Percentiles rank a stretch among this genome's conserved stretches.
phyloP scores from a whole-genome alignment of 2,797 vertebrate species.

The Anabas testudineus region DNA sequence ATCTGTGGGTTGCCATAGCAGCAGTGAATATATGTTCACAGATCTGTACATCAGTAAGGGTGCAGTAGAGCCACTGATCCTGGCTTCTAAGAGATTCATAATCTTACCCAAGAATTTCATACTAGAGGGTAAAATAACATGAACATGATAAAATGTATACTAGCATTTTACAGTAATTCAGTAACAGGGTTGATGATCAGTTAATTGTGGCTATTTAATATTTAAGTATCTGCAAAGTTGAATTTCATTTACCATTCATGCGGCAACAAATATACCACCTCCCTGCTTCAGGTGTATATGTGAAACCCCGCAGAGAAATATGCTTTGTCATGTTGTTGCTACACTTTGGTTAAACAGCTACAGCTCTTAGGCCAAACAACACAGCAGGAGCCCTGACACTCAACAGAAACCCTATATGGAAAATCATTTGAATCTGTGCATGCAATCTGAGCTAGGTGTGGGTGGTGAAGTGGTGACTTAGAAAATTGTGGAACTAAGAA shows the following conservation, averaged over 20 bases:
- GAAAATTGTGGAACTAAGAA: not conserved
- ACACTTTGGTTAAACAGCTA: constrained; percentile 33
- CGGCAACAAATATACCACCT: not conserved
- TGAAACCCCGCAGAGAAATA: constrained; percentile 16
- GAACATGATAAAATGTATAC: not conserved
- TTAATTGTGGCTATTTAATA: not conserved
- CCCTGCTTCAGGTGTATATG: constrained; percentile 11
- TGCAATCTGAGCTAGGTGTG: not conserved
- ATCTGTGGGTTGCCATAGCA: constrained; percentile 18
- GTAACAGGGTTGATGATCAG: not conserved
- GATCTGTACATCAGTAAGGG: not conserved
- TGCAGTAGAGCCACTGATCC: not conserved
- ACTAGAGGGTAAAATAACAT: constrained; percentile 19
- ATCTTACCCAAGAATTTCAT: constrained; percentile 12
- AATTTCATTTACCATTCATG: constrained; percentile 11
- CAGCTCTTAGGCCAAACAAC: constrained; percentile 37
- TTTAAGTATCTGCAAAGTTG: constrained; percentile 16
- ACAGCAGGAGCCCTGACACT: constrained; percentile 36
- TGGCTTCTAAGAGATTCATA: constrained; percentile 10
- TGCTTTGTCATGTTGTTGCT: constrained; percentile 29
- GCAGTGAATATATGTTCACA: not conserved
- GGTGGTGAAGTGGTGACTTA: not conserved
- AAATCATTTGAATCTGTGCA: constrained; percentile 1
- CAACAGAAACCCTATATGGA: not conserved
- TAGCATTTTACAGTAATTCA: not conserved